Evolutionary conservation across 2,888 invertebrate species (phyloP), one percentile per base, ranked within the genome.

Genomic region (Drosophila mayaguana): DNA sequence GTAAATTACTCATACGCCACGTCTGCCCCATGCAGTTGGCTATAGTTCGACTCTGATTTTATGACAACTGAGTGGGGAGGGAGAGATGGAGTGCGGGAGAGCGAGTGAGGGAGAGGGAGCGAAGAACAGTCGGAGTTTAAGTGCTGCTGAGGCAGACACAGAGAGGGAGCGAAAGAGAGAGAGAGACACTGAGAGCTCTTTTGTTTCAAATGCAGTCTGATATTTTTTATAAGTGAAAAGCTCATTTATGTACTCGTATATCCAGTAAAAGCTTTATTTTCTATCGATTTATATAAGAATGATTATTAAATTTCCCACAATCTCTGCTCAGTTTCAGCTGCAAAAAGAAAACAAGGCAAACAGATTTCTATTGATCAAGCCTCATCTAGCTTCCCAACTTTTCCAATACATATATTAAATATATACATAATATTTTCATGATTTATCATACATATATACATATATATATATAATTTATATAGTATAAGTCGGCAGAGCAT

Each of bases 1-100:
- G 73, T 54, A 74, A 73, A 88, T 84, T 76, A 88, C 83, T 88
- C 83, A 84, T 86, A 88, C 83, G 83, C 78, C 87, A 66, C 42
- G 69, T 65, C 51, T 16, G 59, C 60, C 77, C 62, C 25, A 18
- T 16, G 25, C 63, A 38, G 43, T 20, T 74, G 57, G 28, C 25
- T 63, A 46, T 51, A 53, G 53, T 65, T 53, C 55, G 61, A 53
- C 40, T 75, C 71, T 53, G 56, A 45, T 80, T 80, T 76, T 78
- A 86, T 63, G 48, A 20, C 48, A 48, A 48, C 12, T 7, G 20
- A 18, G 16, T 62, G 25, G n/a, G 16, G 14, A 32, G 3, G 18
- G 63, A 1, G 12, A 7, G 12, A 14, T 12, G 14, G 18, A 9
- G 3, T 20, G 18, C 11, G 28, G 14, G 7, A 16, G 46, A 22